Evolutionary conservation across 37 sponge, comb jelly and placozoan genomes (phyloP).

Genomic region (Eunapius fragilis): DNA sequence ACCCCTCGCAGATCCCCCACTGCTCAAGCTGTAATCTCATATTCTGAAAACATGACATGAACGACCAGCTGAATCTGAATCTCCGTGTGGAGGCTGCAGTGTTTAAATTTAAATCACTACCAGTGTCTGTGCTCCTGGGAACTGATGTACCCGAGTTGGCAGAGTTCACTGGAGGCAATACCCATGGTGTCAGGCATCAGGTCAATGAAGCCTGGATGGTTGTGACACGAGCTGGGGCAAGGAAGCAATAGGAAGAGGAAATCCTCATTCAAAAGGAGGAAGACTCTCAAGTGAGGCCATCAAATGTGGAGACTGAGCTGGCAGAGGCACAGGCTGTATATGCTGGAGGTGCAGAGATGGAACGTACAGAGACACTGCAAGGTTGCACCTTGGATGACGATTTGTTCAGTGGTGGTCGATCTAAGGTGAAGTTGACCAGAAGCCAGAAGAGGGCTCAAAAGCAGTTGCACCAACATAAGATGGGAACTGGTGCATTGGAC

Average conservation of each 20-base stretch:
- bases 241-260: neutral
- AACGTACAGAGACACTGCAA: neutral
- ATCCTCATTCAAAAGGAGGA: neutral
- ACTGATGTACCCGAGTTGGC: slow-evolving; percentile 21
- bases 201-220: neutral
- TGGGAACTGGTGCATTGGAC: too few species aligned
- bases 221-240: slow-evolving; percentile 17
- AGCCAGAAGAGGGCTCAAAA: neutral
- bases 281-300: neutral
- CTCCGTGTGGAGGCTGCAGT: slow-evolving; percentile 10
- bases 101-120: slow-evolving; percentile 4
- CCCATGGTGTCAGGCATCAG: neutral
- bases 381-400: neutral
- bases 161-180: neutral
- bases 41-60: too few species aligned
- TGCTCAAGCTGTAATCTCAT: too few species aligned
- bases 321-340: neutral
- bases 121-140: slow-evolving; percentile 24
- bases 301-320: neutral
- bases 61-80: too few species aligned
- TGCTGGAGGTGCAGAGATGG: neutral
- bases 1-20: too few species aligned
- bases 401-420: too few species aligned
- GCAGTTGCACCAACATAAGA: too few species aligned
- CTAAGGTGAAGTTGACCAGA: neutral